Percentiles rank a stretch among this genome's conserved stretches.
Evolutionary conservation across 2,113 vertebrate genomes (phyloP).

Genomic region (Dicentrarchus labrax): DNA sequence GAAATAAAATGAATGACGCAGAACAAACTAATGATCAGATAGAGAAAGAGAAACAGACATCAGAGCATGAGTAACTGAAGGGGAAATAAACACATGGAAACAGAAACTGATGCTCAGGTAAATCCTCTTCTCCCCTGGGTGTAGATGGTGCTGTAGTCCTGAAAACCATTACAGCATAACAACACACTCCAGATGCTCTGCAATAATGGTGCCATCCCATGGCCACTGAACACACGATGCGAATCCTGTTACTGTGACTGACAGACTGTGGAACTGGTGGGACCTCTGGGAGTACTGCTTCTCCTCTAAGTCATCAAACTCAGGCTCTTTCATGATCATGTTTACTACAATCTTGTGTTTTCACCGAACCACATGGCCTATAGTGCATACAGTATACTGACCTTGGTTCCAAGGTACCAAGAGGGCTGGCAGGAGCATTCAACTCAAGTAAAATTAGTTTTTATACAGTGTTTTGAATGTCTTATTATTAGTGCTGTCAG

Average conservation of each 20-base stretch:
- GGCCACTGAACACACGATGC: slow-evolving; percentile 14
- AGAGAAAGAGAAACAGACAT: background rate
- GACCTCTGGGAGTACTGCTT: background rate
- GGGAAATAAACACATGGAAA: background rate
- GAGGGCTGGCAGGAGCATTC: background rate
- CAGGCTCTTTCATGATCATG: background rate
- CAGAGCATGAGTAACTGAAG: background rate
- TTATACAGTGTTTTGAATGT: no score
- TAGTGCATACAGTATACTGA: background rate
- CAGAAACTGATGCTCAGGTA: background rate
- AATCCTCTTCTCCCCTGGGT: background rate
- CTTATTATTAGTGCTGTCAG: no score
- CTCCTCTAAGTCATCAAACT: background rate
- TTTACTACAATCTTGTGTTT: background rate
- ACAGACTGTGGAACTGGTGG: background rate
- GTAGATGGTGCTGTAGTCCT: background rate
- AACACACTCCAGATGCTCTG: slow-evolving; percentile 26
- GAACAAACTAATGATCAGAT: background rate
- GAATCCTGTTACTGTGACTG: slow-evolving; percentile 22
- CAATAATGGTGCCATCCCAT: slow-evolving; percentile 22
- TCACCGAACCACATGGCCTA: background rate
- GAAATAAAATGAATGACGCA: background rate
- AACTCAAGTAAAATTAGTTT: background rate
- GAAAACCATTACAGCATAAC: background rate
- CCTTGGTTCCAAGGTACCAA: background rate